Percentiles rank a stretch among this genome's conserved stretches.
These are phyloP conservation scores for Takifugu bimaculatus DNA, from an alignment of 2,113 vertebrate species.

Conservation along the genomic window DNA sequence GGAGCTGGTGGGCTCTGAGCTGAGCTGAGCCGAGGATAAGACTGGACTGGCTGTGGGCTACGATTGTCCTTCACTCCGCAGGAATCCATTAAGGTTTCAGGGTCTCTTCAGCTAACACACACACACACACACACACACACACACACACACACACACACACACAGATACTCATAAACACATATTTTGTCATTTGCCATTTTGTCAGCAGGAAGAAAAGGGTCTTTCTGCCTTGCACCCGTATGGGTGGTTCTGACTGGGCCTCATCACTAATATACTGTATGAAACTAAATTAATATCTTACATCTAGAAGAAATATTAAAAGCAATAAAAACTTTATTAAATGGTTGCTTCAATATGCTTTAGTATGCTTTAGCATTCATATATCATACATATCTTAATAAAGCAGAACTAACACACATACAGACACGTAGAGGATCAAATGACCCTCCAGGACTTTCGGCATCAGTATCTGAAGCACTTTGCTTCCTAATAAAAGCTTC, in stretches of 20 bases:
- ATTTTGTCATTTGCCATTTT: conserved; percentile 31
- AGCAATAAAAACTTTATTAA: conserved; percentile 32
- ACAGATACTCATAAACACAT: conserved; percentile 11
- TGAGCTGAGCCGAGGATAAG: conserved; percentile 69
- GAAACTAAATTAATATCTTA: conserved; percentile 39
- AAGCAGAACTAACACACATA: conserved; percentile 11
- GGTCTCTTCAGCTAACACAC: conserved; percentile 54
- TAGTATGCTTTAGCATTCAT: too few relatives aligned
- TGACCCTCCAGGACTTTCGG: conserved; percentile 65
- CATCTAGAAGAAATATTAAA: conserved; percentile 23
- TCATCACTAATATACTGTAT: conserved; percentile 39
- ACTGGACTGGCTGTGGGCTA: conserved; percentile 67
- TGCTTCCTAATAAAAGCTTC: conserved; percentile 67
- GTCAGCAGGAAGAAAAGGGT: conserved; percentile 53
- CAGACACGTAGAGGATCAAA: conserved; percentile 23
- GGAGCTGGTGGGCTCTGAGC: conserved; percentile 58
- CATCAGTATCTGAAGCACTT: conserved; percentile 56
- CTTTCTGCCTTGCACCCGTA: conserved; percentile 50
- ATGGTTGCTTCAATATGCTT: too few relatives aligned
- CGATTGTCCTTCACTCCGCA: conserved; percentile 69
- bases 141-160: conserved; percentile 18
- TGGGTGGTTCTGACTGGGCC: conserved; percentile 50
- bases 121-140: too few relatives aligned
- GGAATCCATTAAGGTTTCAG: conserved; percentile 69
- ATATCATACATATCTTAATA: conserved; percentile 35